phyloP scores from a whole-genome alignment of 2,797 vertebrate genomes.

The Acrossocheilus fasciatus region DNA sequence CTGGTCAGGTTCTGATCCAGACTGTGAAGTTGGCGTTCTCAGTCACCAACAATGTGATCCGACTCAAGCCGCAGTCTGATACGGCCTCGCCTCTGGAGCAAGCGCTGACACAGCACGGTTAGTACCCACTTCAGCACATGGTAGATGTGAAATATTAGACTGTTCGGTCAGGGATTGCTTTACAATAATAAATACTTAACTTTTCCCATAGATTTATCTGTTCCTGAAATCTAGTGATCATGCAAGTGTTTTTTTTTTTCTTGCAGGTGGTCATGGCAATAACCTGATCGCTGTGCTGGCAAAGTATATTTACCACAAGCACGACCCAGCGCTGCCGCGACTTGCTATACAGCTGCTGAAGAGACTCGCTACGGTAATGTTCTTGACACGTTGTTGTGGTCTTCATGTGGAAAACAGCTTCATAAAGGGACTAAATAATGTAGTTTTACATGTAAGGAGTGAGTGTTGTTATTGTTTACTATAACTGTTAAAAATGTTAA shows the following conservation, averaged over 20 bases:
- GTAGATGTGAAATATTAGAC: not conserved
- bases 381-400: not conserved
- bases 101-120: constrained; percentile 94
- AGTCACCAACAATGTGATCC: constrained; percentile 95
- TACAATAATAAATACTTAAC: not conserved
- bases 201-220: not conserved
- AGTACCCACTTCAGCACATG: not conserved
- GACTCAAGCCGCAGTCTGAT: constrained; percentile 90
- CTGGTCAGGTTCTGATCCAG: constrained; percentile 95
- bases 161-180: not conserved
- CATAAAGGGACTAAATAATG: too few relatives aligned
- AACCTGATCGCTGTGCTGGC: constrained; percentile 95
- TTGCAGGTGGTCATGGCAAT: constrained; percentile 89
- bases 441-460: not conserved
- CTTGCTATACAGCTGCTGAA: constrained; percentile 96
- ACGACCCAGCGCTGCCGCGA: constrained; percentile 93
- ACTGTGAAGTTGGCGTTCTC: constrained; percentile 97
- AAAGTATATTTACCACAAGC: constrained; percentile 98
- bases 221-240: not conserved
- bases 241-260: not conserved
- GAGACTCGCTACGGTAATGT: constrained; percentile 89
- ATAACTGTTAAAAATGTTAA: not conserved
- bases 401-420: not conserved
- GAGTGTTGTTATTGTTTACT: not conserved
- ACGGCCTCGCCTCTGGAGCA: constrained; percentile 92